Conservation (phyloP, 2,888 invertebrate genomes). For the Lithophane ornitopus region DNA sequence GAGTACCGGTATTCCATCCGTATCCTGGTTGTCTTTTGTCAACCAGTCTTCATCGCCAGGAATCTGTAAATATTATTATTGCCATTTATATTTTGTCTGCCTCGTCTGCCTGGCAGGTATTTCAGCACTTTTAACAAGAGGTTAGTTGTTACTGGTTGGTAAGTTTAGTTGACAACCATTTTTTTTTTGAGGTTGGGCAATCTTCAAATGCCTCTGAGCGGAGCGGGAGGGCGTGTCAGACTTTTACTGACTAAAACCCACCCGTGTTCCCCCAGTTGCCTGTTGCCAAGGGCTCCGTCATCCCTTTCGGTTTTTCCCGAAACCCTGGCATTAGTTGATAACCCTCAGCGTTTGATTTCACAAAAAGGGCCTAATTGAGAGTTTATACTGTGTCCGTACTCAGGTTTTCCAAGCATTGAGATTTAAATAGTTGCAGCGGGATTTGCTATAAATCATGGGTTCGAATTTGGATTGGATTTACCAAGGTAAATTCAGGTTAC, state of each 20-base stretch:
- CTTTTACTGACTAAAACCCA: too few species aligned
- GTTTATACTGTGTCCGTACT: not conserved
- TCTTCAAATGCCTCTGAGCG: too few species aligned
- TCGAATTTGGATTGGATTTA: not conserved
- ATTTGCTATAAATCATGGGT: not conserved
- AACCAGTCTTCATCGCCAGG: constrained; percentile 69
- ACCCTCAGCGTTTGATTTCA: not conserved
- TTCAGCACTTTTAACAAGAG: not conserved
- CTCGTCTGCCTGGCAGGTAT: not conserved
- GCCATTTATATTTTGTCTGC: not conserved
- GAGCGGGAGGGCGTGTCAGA: too few species aligned
- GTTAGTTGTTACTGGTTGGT: not conserved
- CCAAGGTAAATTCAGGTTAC: not conserved
- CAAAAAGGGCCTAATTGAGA: not conserved
- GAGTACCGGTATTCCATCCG: constrained; percentile 58
- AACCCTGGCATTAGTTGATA: too few species aligned
- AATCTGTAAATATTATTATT: constrained; percentile 51
- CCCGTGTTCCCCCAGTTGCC: too few species aligned
- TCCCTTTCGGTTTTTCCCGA: too few species aligned
- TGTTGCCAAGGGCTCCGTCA: too few species aligned
- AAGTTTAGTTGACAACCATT: not conserved
- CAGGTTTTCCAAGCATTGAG: not conserved
- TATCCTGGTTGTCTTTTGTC: constrained; percentile 45
- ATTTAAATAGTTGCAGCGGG: not conserved
- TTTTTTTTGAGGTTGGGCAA: too few species aligned